Percentiles rank a stretch among this genome's conserved stretches.
Conservation (phyloP, 2,797 vertebrate genomes). For the Danio aesculapii region DNA sequence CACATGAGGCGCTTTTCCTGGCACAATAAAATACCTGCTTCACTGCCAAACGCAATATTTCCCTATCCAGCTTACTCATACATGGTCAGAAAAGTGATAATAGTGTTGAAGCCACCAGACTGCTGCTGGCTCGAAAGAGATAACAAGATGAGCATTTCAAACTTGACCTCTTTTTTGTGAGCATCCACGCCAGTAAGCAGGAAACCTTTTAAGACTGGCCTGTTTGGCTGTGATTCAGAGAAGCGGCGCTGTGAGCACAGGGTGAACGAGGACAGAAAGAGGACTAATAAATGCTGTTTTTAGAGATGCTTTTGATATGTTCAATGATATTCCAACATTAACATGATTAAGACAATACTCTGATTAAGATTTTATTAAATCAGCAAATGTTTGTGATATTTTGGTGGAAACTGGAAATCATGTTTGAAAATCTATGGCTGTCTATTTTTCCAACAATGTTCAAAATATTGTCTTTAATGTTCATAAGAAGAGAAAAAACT, state of each 20-base stretch:
- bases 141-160: slow-evolving; percentile 61
- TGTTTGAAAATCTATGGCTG: no score
- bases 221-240: slow-evolving; percentile 66
- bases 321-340: no score
- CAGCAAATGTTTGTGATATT: no score
- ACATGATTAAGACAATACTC: no score
- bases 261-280: slow-evolving; percentile 43
- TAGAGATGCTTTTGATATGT: no score
- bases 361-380: no score
- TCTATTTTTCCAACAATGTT: no score
- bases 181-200: background rate
- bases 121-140: slow-evolving; percentile 59
- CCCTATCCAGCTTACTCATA: slow-evolving; percentile 38
- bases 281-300: background rate
- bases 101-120: slow-evolving; percentile 57
- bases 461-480: no score
- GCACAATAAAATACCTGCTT: slow-evolving; percentile 11
- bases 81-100: slow-evolving; percentile 47
- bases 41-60: slow-evolving; percentile 60
- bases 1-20: slow-evolving; percentile 44
- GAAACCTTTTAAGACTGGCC: slow-evolving; percentile 24
- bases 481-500: no score
- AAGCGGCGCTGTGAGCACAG: slow-evolving; percentile 61
- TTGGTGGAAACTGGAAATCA: no score
- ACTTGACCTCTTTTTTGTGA: slow-evolving; percentile 6